Evolutionary conservation across 2,113 vertebrate genomes (phyloP).

Genomic region (Silurus glanis): DNA sequence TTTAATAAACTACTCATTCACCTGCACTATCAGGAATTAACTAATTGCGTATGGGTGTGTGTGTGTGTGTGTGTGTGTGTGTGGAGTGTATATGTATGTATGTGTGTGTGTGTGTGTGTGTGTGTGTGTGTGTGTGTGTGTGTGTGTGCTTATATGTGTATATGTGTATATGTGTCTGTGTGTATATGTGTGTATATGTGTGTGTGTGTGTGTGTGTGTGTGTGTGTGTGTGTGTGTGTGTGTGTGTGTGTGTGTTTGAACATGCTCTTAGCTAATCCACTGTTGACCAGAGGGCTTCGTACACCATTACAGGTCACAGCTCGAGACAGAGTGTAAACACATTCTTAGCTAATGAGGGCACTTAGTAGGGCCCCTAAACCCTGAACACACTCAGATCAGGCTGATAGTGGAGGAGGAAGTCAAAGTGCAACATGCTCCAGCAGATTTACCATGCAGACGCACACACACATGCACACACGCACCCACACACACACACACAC

Average conservation of each 20-base stretch:
- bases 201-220: slow-evolving; percentile 27
- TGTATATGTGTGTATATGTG: too few relatives aligned
- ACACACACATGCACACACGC: background rate
- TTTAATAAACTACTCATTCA: too few relatives aligned
- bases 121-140: too few relatives aligned
- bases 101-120: too few relatives aligned
- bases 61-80: too few relatives aligned
- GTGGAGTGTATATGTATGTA: too few relatives aligned
- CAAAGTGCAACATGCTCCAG: slow-evolving; percentile 23
- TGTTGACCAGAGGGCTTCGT: slow-evolving; percentile 74
- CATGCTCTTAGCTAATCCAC: slow-evolving; percentile 68
- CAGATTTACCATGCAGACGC: background rate
- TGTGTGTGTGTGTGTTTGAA: slow-evolving; percentile 2
- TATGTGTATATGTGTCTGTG: too few relatives aligned
- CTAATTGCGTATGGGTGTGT: too few relatives aligned
- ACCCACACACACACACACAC: background rate
- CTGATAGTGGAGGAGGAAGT: slow-evolving; percentile 28
- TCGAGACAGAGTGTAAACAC: slow-evolving; percentile 72
- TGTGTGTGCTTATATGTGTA: too few relatives aligned
- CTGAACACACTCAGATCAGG: slow-evolving; percentile 24
- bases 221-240: slow-evolving; percentile 32
- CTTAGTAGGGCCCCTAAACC: slow-evolving; percentile 35
- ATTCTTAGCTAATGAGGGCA: slow-evolving; percentile 74
- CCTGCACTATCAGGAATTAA: too few relatives aligned
- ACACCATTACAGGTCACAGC: slow-evolving; percentile 72